Base-by-base conservation (phyloP, 2,113 vertebrate genomes). In the Larimichthys crocea region DNA sequence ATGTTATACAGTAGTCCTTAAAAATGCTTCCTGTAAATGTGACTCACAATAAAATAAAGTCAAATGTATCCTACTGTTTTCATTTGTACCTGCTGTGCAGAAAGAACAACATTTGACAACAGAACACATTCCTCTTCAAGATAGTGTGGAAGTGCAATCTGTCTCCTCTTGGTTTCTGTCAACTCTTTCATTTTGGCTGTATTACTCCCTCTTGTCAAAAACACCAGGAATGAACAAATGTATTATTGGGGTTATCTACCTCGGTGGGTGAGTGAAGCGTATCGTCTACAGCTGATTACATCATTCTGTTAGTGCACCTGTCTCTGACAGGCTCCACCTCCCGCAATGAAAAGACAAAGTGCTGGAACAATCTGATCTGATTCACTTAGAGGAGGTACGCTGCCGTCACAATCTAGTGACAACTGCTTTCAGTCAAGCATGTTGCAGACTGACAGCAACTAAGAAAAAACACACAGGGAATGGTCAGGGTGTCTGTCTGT, bases 241-340 rank as follows among this genome's bases (percentile, higher is more conserved):
- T 59, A 77, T 88, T 70, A 81, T 63, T 19, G 52, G 35, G 71
- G 46, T 85, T 72, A 86, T 82, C 67, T 71, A 31, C 64, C 74
- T 61, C 56, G 0, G 62, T 64, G 65, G 61, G 76, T 5, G 55
- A 74, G 60, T 67, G 73, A 72, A 77, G 72, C 52, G 14, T 50
- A 29, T 73, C 46, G 19, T 75, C 83, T 83, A 24, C 74, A 83
- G 71, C 76, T 82, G 88, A 88, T 91, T 76, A 80, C 74, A 88
- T 87, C 84, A 76, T 68, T 82, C 65, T 76, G 49, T 79, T 69
- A 22, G 69, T 5, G 63, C 77, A 82, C 76, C 79, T 64, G 76
- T 59, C 67, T 72, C 69, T 85, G 83, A 82, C 83, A 85, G 75
- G 62, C 75, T 82, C 86, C 79, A 24, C 85, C 87, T 80, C 76